Evolutionary conservation across 1,140 invertebrate genomes (phyloP).

Genomic region (Cephus cinctus): DNA sequence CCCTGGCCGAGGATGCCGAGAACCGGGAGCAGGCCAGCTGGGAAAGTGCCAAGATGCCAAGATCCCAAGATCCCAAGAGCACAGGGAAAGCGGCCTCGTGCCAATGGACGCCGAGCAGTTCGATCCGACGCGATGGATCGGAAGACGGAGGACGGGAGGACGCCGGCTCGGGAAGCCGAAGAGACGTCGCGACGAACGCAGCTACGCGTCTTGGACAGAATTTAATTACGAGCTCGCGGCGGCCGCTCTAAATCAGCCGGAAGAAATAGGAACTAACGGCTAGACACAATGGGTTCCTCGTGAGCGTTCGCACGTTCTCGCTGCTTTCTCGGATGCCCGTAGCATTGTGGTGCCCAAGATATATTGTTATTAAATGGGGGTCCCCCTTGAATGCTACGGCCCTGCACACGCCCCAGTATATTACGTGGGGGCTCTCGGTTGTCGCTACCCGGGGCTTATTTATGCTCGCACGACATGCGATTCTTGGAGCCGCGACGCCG

Average conservation of each 20-base stretch:
- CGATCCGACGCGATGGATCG: no score
- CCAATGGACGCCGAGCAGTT: no score
- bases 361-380: constrained; percentile 57
- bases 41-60: no score
- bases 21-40: no score
- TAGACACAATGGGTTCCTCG: constrained; percentile 10
- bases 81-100: no score
- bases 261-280: constrained; percentile 15
- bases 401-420: constrained; percentile 41
- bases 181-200: neutral
- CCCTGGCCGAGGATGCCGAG: no score
- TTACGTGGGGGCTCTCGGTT: constrained; percentile 31
- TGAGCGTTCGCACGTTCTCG: constrained; percentile 16
- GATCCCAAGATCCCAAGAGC: no score
- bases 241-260: constrained; percentile 33
- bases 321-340: constrained; percentile 18
- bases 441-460: constrained; percentile 30
- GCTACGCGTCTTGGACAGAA: neutral
- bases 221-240: constrained; percentile 4
- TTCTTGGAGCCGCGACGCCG: no score
- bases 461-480: constrained; percentile 39
- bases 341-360: constrained; percentile 46
- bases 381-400: constrained; percentile 39
- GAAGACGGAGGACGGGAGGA: no score
- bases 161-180: neutral